These are phyloP conservation scores for Halcyon leucocephala DNA, from an alignment of 2,797 vertebrate species.

Conservation along the genomic window DNA sequence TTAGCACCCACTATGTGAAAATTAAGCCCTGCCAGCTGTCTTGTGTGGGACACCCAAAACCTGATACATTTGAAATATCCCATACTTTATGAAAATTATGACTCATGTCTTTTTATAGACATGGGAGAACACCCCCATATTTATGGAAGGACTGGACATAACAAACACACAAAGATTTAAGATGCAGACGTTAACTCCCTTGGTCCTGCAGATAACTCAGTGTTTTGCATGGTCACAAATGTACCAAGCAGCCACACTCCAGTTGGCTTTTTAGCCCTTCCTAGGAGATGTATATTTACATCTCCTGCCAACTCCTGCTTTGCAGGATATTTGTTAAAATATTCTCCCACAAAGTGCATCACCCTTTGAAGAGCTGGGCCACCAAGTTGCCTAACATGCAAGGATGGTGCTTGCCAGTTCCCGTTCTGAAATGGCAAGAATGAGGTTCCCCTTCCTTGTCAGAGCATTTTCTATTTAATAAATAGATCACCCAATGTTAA, in stretches of 20 bases:
- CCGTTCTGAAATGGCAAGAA: background rate
- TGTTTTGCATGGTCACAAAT: background rate
- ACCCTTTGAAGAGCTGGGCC: background rate
- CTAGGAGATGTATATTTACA: background rate
- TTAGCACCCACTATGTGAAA: constrained; percentile 7
- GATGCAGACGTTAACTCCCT: background rate
- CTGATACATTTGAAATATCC: constrained; percentile 36
- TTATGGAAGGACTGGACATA: constrained; percentile 11
- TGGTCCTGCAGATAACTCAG: background rate
- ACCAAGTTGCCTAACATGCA: accelerated
- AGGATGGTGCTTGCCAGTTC: background rate
- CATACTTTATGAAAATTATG: constrained; percentile 43
- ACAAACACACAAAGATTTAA: background rate
- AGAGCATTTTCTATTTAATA: background rate
- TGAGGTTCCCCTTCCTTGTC: background rate
- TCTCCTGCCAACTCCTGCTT: background rate
- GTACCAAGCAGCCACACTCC: background rate
- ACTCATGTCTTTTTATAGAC: constrained; percentile 20
- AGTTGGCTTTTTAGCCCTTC: background rate
- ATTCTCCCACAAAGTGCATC: background rate
- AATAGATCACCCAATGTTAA: background rate
- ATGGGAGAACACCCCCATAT: background rate
- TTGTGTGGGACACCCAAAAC: constrained; percentile 48
- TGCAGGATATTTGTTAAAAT: background rate
- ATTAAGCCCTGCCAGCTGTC: constrained; percentile 40